phyloP scores from a whole-genome alignment of 2,113 vertebrate genomes.

The Sceloporus undulatus region DNA sequence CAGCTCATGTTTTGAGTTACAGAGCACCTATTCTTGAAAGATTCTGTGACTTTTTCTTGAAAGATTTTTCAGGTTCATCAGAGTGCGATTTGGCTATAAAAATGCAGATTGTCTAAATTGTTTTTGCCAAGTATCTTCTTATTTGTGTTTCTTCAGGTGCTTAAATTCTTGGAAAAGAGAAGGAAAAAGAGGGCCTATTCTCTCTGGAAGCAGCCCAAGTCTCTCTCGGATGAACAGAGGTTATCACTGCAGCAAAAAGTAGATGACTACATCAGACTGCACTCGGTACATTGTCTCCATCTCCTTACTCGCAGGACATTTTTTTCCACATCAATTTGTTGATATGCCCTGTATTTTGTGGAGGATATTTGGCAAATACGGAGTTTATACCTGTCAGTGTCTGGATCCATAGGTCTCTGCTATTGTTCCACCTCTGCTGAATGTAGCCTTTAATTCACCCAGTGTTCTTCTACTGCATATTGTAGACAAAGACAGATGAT shows the following conservation, averaged over 20 bases:
- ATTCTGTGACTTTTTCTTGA: conserved; percentile 21
- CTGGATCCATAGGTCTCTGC: background rate
- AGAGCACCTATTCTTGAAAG: conserved; percentile 5
- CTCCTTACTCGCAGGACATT: background rate
- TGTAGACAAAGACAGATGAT: background rate
- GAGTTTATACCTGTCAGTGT: background rate
- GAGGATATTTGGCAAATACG: background rate
- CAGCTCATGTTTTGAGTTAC: background rate
- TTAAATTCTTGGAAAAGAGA: conserved; percentile 83
- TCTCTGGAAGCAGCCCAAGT: conserved; percentile 81
- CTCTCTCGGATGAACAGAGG: conserved; percentile 84
- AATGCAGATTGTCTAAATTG: conserved; percentile 5
- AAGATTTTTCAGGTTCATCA: background rate
- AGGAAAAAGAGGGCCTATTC: conserved; percentile 69
- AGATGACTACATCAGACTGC: conserved; percentile 83
- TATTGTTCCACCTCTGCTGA: background rate
- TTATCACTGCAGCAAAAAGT: conserved; percentile 85
- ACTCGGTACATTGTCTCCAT: conserved; percentile 81
- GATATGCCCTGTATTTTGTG: background rate
- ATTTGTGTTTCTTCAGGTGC: conserved; percentile 75
- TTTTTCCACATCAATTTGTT: background rate
- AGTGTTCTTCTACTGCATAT: background rate
- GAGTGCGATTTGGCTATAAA: background rate
- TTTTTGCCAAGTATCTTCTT: conserved; percentile 22
- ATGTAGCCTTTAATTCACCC: background rate